Evolutionary conservation across 2,113 vertebrate species (phyloP), one percentile per base, ranked within the genome.

Genomic region (Alces alces): DNA sequence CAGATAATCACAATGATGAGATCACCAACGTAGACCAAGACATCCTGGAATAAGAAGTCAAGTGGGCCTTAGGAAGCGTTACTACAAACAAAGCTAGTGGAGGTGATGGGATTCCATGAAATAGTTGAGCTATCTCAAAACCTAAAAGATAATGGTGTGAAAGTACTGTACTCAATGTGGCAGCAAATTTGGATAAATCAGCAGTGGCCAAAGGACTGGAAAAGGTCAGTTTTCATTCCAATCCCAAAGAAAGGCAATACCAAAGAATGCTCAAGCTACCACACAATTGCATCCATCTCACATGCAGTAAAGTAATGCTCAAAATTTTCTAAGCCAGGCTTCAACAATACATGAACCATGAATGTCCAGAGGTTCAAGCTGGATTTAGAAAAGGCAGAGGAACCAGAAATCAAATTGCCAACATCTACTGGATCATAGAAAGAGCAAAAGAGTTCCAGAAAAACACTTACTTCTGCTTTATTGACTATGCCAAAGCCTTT

Each of bases 81-180:
- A 36, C 15, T 70, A 36, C 0, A 0, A 70, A 36, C 66, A 70
- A 36, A 70, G 9, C n/a, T 36, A 36, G 66, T 70, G n/a, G 2
- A 36, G 9, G n/a, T 70, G 8, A 23, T 36, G 19, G 66, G 23
- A 70, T 36, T 21, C n/a, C n/a, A 70, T 70, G 36, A 70, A 23
- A 36, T 6, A 70, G n/a, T 36, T 70, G 64, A 36, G 10, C n/a
- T 70, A 36, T 36, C 36, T 23, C 19, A 70, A 70, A 36, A 70
- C n/a, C 9, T 70, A 36, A 70, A 70, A 70, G 66, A 70, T 19
- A n/a, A 70, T 23, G 64, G 66, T 70, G 66, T 36, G n/a, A 70
- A 36, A 36, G 66, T 70, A 12, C 1, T 70, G 66, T 10, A 36
- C 2, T 70, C 66, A 70, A 12, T 23, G n/a, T 36, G 66, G 66